Evolutionary conservation across 2,888 invertebrate species (phyloP).

Genomic region (Archaeoteleia sp.): DNA sequence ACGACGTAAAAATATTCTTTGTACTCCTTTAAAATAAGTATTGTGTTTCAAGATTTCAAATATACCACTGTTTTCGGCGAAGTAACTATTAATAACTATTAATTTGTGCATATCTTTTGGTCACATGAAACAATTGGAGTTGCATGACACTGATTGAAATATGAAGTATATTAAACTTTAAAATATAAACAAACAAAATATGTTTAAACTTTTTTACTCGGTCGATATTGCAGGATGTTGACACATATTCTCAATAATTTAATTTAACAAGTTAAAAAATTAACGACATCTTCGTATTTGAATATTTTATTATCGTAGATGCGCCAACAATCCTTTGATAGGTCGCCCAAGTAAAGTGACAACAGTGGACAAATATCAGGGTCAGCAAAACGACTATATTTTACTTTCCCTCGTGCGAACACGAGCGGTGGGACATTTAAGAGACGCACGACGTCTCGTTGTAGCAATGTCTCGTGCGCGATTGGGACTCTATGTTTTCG

Average conservation of each 20-base stretch:
- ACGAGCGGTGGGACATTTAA: conserved; percentile 96
- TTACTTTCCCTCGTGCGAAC: conserved; percentile 96
- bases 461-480: conserved; percentile 99
- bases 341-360: conserved; percentile 94
- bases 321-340: conserved; percentile 95
- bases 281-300: too few relatives aligned
- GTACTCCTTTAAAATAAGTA: too few relatives aligned
- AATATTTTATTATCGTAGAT: conserved; percentile 77
- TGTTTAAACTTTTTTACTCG: conserved; percentile 10
- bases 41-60: too few relatives aligned
- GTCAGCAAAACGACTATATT: conserved; percentile 99
- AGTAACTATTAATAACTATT: too few relatives aligned
- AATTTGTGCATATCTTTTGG: too few relatives aligned
- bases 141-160: too few relatives aligned
- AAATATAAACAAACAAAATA: background rate
- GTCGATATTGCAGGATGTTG: too few relatives aligned
- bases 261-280: too few relatives aligned
- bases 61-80: too few relatives aligned
- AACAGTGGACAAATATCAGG: conserved; percentile 99
- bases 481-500: conserved; percentile 97
- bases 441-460: conserved; percentile 96
- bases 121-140: too few relatives aligned
- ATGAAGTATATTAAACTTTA: too few relatives aligned
- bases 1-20: background rate
- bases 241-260: too few relatives aligned